Evolutionary conservation across 2,797 vertebrate species (phyloP), one percentile per base, ranked within the genome.

Genomic region (Champsocephalus esox): DNA sequence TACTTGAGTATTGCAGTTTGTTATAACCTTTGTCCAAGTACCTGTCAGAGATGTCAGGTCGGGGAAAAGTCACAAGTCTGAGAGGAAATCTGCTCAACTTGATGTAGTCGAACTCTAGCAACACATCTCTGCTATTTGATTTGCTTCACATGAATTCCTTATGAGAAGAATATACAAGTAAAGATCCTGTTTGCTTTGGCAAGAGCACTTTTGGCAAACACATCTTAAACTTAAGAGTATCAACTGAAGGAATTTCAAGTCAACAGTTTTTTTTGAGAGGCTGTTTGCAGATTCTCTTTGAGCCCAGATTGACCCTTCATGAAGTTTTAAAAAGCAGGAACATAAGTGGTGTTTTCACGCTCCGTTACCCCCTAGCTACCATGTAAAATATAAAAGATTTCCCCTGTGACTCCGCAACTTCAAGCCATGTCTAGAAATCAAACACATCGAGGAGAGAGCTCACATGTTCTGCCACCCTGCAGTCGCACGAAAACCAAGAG

Each of bases 391-490:
- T 81, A 81, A 81, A 81, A 77, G 49, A 51, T 8, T 51, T 85
- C 87, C 82, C 86, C 70, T 9, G 34, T 52, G 82, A 83, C 73
- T 70, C 32, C 0, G 24, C 69, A 77, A 80, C 83, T 73, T 87
- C 79, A 85, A 89, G 86, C 54, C 68, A 45, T 41, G 73, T 84
- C 82, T 68, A 38, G 63, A 82, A 90, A 88, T 92, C 84, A 88
- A 90, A 88, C 78, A 21, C 55, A 3, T 54, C 24, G 52, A 74
- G 79, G 65, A 66, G 75, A 44, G 11, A 68, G 81, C 85, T 80
- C 56, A 28, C 82, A 81, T 78, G 72, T 64, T 77, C 64, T 73
- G 73, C 79, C 85, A 76, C 70, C 66, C 71, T 17, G 51, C 77
- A 58, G 74, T 52, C 66, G 67, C 60, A 2, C 61, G 38, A 46